phyloP scores from a whole-genome alignment of 2,888 invertebrate genomes.

The Escarpia spicata region DNA sequence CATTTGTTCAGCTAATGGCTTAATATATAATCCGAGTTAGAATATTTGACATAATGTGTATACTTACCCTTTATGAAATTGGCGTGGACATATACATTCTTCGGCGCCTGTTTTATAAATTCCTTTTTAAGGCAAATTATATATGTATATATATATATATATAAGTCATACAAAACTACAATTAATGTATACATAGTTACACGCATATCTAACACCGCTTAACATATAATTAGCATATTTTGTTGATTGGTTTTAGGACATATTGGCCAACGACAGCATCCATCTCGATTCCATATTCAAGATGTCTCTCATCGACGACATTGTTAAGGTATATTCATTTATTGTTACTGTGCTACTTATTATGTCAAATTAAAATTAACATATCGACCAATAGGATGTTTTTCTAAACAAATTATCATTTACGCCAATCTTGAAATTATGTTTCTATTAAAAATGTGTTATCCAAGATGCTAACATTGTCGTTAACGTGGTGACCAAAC shows the following conservation, averaged over 20 bases:
- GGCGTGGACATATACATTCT: no score
- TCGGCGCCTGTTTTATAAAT: no score
- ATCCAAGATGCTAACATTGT: no score
- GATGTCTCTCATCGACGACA: constrained; percentile 46
- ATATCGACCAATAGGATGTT: no score
- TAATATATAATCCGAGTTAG: background rate
- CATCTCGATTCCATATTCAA: constrained; percentile 46
- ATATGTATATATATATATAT: background rate
- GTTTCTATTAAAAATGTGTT: no score
- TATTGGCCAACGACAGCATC: constrained; percentile 46
- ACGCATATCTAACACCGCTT: background rate
- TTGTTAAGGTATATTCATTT: constrained; percentile 41
- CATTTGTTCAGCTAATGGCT: background rate
- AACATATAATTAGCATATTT: background rate
- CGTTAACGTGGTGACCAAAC: no score
- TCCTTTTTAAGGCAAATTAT: no score
- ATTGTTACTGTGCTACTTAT: background rate
- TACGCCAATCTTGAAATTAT: no score
- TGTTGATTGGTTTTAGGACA: constrained; percentile 30
- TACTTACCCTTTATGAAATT: background rate
- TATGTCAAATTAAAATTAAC: no score
- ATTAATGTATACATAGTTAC: background rate
- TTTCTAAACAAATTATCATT: no score
- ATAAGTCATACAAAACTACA: background rate
- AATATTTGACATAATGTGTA: background rate